Evolutionary conservation across 1,140 invertebrate genomes (phyloP), one percentile per base, ranked within the genome.

Genomic region (Armadillidium nasatum): DNA sequence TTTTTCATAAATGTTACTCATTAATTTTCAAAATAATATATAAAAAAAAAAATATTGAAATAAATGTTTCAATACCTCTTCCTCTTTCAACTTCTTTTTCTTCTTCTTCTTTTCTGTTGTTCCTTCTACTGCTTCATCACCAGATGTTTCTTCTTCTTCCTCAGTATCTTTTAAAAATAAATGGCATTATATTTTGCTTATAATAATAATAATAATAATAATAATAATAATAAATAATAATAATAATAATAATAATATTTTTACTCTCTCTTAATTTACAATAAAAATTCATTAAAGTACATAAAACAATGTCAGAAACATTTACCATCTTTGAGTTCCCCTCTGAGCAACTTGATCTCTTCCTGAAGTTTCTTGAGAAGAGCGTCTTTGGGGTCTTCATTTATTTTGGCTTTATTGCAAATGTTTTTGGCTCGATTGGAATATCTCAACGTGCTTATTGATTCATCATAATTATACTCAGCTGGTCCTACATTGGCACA

Each of bases 321-420:
- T 19, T 60, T 15, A 60, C 85, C 85, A 84, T 23, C 77, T 73
- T 79, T 91, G 43, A 99, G 85, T 83, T 96, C 94, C 81, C 92
- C 91, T 68, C 90, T 90, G 4, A 99, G 87, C 23, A 94, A 91
- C 82, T 95, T 94, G 82, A 99, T 98, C 87, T 99, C 96, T 82
- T 94, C 90, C 87, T 99, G 96, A 85, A 98, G 98, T 83, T 96
- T 91, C 67, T 95, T 89, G 15, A 99, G 88, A 23, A 99, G 85
- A 4, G 97, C 96, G 87, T 99, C 96, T 83, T 98, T 98, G 0
- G 97, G 95, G 86, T 99, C 97, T 84, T 98, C 96, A 85, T 99
- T 99, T 74, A 99, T 92, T 80, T 92, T 91, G 71, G 96, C 96
- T 81, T 92, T 91, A 85, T 99, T 99, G 84, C 96, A 93, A 76